Evolutionary conservation across 2,797 vertebrate species (phyloP).

Genomic region (Yasuhikotakia modesta): DNA sequence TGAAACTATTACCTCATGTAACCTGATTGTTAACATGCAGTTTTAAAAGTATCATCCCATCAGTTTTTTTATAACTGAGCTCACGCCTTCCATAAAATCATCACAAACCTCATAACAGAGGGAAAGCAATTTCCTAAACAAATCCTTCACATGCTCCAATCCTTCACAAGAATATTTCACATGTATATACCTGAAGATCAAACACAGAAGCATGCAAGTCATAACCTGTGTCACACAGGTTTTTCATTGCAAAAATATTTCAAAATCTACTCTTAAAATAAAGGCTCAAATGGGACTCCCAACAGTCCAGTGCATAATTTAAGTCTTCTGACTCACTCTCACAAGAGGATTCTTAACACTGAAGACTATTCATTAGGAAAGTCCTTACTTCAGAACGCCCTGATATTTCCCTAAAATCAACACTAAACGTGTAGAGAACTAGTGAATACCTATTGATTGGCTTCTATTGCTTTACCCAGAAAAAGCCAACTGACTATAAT

Average conservation of each 20-base stretch:
- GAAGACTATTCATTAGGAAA: slow-evolving; percentile 25
- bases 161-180: background rate
- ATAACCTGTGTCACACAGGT: background rate
- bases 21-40: slow-evolving; percentile 11
- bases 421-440: slow-evolving; percentile 29
- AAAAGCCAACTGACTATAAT: slow-evolving; percentile 31
- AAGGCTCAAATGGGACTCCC: too few relatives aligned
- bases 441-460: slow-evolving; percentile 39
- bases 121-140: background rate
- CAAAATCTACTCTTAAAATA: background rate
- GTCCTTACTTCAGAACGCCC: slow-evolving; percentile 13
- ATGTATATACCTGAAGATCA: background rate
- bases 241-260: too few relatives aligned
- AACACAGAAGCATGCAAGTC: background rate
- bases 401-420: slow-evolving; percentile 13
- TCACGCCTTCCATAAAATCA: background rate
- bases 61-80: background rate
- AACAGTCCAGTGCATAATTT: background rate
- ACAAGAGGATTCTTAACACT: background rate
- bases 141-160: too few relatives aligned
- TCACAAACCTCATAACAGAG: background rate
- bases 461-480: slow-evolving; percentile 19
- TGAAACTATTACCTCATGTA: slow-evolving; percentile 12
- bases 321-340: background rate
- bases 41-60: slow-evolving; percentile 9